Conservation (phyloP, 2,888 invertebrate genomes). For the Phalera bucephala region DNA sequence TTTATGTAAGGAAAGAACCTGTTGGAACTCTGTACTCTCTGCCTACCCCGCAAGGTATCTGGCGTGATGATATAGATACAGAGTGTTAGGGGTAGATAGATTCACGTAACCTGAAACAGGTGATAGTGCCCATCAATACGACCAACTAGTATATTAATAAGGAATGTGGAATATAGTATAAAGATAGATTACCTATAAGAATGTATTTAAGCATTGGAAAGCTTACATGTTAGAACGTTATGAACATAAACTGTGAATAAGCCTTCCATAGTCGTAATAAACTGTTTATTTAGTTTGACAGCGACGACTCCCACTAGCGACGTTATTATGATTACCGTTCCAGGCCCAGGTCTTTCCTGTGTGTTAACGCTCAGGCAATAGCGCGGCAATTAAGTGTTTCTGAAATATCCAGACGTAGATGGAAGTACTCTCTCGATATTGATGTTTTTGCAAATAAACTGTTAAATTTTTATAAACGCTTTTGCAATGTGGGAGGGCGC, state of each 20-base stretch:
- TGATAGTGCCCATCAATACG: no score
- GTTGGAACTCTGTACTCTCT: no score
- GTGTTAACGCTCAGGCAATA: conserved; percentile 17
- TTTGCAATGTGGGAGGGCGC: conserved; percentile 70
- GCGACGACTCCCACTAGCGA: conserved; percentile 34
- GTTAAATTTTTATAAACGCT: conserved; percentile 63
- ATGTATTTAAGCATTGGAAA: no score
- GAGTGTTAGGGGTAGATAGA: no score
- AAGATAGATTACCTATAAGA: no score
- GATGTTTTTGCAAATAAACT: conserved; percentile 48
- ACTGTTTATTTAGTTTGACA: conserved; percentile 24
- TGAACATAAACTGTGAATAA: conserved; percentile 26
- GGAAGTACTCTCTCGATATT: conserved; percentile 17
- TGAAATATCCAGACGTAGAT: conserved; percentile 11
- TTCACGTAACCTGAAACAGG: no score
- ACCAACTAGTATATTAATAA: no score
- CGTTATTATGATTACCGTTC: conserved; percentile 28
- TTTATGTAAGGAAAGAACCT: no score
- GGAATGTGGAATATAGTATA: no score
- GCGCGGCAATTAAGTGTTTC: conserved; percentile 6
- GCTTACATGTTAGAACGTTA: no score
- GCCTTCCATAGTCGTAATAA: conserved; percentile 26
- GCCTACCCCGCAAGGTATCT: no score
- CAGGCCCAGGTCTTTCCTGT: conserved; percentile 12
- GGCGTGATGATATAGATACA: no score